phyloP scores from a whole-genome alignment of 2,113 vertebrate genomes.

The Litocranius walleri region DNA sequence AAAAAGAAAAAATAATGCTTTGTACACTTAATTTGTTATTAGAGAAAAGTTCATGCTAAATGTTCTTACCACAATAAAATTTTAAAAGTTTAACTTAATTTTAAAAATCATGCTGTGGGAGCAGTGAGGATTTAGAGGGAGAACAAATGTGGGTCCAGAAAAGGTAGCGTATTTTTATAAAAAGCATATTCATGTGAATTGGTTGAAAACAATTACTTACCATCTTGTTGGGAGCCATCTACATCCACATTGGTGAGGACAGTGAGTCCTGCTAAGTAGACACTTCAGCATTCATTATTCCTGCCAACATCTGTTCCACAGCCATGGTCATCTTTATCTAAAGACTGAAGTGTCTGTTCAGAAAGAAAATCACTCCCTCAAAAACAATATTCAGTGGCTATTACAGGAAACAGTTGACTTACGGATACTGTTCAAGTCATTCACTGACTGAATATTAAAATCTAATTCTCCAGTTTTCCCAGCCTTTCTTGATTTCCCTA shows the following conservation, averaged over 20 bases:
- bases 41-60: neutral
- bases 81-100: neutral
- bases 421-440: neutral
- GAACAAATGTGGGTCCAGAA: neutral
- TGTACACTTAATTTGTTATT: neutral
- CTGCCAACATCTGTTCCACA: constrained; percentile 88
- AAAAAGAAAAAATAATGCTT: neutral
- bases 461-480: neutral
- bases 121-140: neutral
- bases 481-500: neutral
- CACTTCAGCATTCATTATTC: constrained; percentile 81
- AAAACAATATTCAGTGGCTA: neutral
- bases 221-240: constrained; percentile 58
- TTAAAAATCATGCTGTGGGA: neutral
- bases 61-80: neutral
- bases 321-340: constrained; percentile 85
- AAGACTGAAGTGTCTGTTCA: constrained; percentile 78
- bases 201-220: constrained; percentile 12
- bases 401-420: neutral
- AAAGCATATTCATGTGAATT: neutral
- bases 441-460: neutral
- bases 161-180: neutral
- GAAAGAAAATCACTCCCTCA: neutral
- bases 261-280: constrained; percentile 84
- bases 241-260: constrained; percentile 88